Evolutionary conservation across 2,113 vertebrate genomes (phyloP), one percentile per base, ranked within the genome.

Genomic region (Collichthys lucidus): DNA sequence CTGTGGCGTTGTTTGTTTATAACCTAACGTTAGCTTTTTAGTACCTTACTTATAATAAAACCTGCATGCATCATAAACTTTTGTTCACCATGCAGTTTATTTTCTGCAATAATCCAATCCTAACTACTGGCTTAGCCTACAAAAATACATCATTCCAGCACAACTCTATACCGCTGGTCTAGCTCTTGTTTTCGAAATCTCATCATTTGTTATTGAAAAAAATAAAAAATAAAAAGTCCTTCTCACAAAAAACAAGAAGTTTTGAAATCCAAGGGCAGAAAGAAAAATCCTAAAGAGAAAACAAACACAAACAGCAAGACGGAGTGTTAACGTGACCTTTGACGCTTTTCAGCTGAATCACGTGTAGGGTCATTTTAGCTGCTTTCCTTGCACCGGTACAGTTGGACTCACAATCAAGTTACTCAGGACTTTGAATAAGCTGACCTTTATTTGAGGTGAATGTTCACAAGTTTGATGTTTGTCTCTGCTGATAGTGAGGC

Each of bases 271-370:
- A 16, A 17, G 6, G 1, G 0, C 11, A 11, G n/a, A 62, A 66
- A 74, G 50, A 2, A 57, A 35, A 31, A 42, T 20, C 24, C 64
- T 69, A 9, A 53, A 68, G 78, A 20, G 19, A 74, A 71, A 77
- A 79, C 66, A 79, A 75, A 84, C 77, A 42, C 10, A 77, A 16
- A 47, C 26, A 50, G 26, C 4, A 16, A 77, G 65, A 80, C 46
- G n/a, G 47, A 74, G 53, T 69, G 76, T 64, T 63, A 75, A 84
- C 53, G 7, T 16, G 76, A 85, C 65, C 73, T 87, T 76, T 85
- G 59, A 88, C 75, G 78, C 47, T 0, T 20, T 59, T 31, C 15
- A 44, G 4, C 69, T 76, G 42, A 47, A 78, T 83, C 52, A 64
- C 66, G 69, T 4, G 3, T 24, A 2, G 12, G 5, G 29, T 15